Evolutionary conservation across 2,888 invertebrate genomes (phyloP).

Genomic region (Pinctada fucata): DNA sequence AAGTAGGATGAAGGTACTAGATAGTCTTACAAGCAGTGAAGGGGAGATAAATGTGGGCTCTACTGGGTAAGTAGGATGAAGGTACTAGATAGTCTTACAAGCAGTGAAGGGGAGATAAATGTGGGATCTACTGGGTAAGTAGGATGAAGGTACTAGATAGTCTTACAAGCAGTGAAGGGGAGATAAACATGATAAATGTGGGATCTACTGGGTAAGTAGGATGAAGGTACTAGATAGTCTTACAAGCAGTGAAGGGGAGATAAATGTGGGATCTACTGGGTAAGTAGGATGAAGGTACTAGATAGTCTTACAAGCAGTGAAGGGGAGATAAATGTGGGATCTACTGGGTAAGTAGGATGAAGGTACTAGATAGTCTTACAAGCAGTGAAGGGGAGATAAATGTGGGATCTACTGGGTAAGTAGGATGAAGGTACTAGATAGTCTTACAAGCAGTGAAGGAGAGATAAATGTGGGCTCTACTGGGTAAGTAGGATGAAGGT

Average conservation of each 20-base stretch:
- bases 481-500: neutral
- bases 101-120: neutral
- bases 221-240: too few relatives aligned
- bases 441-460: slow-evolving; percentile 14
- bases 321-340: slow-evolving; percentile 17
- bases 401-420: slow-evolving; percentile 3
- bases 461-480: slow-evolving; percentile 13
- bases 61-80: neutral
- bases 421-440: slow-evolving; percentile 1
- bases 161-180: slow-evolving; percentile 16
- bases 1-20: neutral
- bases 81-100: too few relatives aligned
- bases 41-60: slow-evolving; percentile 15
- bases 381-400: neutral
- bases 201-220: neutral
- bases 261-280: too few relatives aligned
- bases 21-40: slow-evolving; percentile 12
- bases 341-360: neutral
- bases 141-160: slow-evolving; percentile 1
- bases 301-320: slow-evolving; percentile 14
- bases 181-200: slow-evolving; percentile 17
- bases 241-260: too few relatives aligned
- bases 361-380: too few relatives aligned
- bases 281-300: neutral
- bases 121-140: slow-evolving; percentile 1